Conservation (phyloP, 2,113 vertebrate genomes). For the Oriolus oriolus region DNA sequence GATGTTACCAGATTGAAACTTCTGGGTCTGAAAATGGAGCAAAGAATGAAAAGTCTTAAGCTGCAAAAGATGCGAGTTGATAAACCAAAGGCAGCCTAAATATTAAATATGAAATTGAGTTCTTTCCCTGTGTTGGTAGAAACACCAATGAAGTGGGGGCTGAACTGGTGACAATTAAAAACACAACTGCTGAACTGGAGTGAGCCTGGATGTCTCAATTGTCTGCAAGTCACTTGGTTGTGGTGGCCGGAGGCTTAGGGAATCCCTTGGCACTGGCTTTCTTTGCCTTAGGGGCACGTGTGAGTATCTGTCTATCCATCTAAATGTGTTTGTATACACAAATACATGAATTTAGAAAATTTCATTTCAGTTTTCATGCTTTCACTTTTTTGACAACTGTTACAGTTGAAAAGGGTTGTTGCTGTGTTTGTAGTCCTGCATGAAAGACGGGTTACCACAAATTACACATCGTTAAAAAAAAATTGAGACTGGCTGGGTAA, state of each 20-base stretch:
- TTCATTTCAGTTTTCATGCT: background rate
- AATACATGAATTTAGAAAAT: background rate
- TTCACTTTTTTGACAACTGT: background rate
- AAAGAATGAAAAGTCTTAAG: background rate
- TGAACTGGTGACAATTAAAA: background rate
- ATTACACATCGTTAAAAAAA: background rate
- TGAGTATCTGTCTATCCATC: background rate
- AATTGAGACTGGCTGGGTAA: background rate
- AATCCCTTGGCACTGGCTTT: background rate
- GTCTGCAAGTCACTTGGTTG: background rate
- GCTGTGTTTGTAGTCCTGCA: background rate
- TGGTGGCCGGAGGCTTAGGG: background rate
- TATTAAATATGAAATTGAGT: background rate
- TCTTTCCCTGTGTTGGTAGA: background rate
- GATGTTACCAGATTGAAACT: background rate
- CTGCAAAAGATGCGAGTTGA: background rate
- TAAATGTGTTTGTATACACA: background rate
- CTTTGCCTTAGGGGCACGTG: background rate
- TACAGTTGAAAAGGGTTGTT: background rate
- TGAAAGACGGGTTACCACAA: background rate
- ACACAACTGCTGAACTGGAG: background rate
- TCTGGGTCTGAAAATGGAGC: background rate
- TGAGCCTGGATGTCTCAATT: background rate
- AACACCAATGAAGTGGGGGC: fast-evolving
- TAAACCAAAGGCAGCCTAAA: background rate